phyloP scores from a whole-genome alignment of 2,797 vertebrate genomes.

The Tapera naevia region DNA sequence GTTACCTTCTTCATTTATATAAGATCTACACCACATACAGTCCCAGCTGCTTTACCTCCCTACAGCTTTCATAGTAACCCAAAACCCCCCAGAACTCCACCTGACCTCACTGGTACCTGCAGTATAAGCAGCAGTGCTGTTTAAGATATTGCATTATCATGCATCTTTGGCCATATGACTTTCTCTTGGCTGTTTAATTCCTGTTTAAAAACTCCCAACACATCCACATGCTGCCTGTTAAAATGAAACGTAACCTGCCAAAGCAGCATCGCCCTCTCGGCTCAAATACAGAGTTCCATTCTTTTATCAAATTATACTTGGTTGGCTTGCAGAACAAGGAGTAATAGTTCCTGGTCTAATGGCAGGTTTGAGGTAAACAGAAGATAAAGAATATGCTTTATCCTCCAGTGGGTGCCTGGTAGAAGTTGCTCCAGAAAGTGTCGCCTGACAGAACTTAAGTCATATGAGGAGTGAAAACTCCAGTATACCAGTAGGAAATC shows the following conservation, averaged over 20 bases:
- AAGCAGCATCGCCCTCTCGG: background rate
- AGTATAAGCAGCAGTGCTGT: background rate
- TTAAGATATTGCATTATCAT: background rate
- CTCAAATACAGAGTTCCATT: background rate
- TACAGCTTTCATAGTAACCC: background rate
- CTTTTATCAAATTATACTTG: background rate
- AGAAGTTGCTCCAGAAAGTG: background rate
- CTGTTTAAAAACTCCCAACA: background rate
- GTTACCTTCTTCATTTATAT: no score
- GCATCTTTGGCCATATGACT: background rate
- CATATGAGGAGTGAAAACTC: background rate
- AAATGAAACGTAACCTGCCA: background rate
- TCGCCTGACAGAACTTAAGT: background rate
- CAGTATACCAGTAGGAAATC: background rate
- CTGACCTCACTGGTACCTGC: background rate
- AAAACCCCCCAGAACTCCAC: background rate
- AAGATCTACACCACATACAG: background rate
- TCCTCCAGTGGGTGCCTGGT: background rate
- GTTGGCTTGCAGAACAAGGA: background rate
- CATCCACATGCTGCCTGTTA: background rate
- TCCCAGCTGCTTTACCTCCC: background rate
- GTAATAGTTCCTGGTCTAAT: background rate
- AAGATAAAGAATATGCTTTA: background rate
- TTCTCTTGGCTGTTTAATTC: background rate
- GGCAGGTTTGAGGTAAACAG: background rate